A percentile compares a stretch with the other conserved stretches of the same genome.
These are phyloP conservation scores for Lepidocolaptes lacrymiger DNA, from an alignment of 2,797 vertebrate species.

Conservation along the genomic window DNA sequence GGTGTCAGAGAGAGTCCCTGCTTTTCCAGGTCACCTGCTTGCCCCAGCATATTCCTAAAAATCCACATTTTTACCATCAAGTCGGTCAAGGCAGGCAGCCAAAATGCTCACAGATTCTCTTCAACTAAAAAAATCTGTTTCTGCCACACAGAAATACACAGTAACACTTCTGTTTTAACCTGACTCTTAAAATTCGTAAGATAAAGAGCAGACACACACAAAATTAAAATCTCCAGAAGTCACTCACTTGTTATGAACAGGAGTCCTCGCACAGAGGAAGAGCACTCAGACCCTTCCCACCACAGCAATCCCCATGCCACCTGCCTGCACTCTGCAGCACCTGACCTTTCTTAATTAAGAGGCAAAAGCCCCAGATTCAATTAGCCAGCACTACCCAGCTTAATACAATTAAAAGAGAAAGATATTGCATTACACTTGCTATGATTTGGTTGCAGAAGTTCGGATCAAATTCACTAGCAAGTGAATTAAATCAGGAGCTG, in stretches of 20 bases:
- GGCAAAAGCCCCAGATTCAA: constrained; percentile 40
- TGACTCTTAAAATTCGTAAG: background rate
- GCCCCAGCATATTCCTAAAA: background rate
- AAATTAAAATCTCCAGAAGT: background rate
- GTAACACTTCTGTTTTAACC: background rate
- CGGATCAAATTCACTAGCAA: constrained; percentile 5
- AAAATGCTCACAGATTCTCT: background rate
- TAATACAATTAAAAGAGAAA: constrained; percentile 25
- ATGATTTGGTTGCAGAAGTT: constrained; percentile 43
- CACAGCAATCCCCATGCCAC: background rate
- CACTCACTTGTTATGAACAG: accelerated
- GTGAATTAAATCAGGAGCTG: background rate
- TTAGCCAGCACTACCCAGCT: constrained; percentile 12
- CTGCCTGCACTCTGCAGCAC: accelerated
- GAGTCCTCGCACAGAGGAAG: background rate
- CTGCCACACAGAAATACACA: background rate
- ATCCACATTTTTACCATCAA: background rate
- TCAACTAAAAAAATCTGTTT: background rate
- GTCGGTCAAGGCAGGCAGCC: background rate
- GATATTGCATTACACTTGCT: constrained; percentile 21
- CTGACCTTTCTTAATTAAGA: constrained; percentile 26
- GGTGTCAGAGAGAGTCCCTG: background rate
- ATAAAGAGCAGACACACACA: background rate
- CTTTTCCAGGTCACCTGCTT: background rate
- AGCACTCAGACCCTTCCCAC: background rate